Conservation (phyloP, 2,888 invertebrate genomes). For the Parnassius smintheus region DNA sequence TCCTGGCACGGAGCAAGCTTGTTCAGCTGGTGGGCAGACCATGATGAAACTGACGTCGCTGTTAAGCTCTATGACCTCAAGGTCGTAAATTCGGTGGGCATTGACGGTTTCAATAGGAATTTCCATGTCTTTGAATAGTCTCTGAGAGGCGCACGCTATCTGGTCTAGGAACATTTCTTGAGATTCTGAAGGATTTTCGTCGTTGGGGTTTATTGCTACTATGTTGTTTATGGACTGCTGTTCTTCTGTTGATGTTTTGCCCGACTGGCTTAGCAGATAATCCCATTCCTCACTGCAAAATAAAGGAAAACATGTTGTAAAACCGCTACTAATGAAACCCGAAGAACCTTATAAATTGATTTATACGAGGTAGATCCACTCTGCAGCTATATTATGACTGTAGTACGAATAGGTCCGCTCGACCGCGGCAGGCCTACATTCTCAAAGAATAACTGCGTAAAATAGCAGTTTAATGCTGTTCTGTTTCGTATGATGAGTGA, state of each 20-base stretch:
- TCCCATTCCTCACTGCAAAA: constrained; percentile 96
- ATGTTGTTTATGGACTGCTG: constrained; percentile 56
- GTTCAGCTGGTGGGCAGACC: constrained; percentile 94
- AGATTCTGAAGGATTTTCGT: constrained; percentile 84
- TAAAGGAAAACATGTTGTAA: no score
- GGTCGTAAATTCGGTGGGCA: constrained; percentile 92
- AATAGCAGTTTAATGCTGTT: no score
- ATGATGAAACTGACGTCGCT: constrained; percentile 95
- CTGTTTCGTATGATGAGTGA: no score
- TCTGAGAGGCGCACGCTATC: constrained; percentile 86
- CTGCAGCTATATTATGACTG: no score
- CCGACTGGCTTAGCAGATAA: constrained; percentile 85
- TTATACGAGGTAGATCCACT: no score
- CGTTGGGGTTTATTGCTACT: constrained; percentile 49
- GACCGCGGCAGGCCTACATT: no score
- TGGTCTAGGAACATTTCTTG: constrained; percentile 90
- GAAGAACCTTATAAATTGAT: no score
- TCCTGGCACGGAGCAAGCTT: constrained; percentile 94
- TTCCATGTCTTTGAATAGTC: constrained; percentile 90
- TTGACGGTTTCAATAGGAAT: constrained; percentile 85
- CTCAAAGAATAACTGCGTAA: no score
- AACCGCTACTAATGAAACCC: no score
- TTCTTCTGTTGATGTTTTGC: constrained; percentile 53
- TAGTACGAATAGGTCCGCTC: no score
- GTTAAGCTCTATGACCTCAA: constrained; percentile 96